Evolutionary conservation across 2,797 vertebrate species (phyloP).

Genomic region (Pygocentrus nattereri): DNA sequence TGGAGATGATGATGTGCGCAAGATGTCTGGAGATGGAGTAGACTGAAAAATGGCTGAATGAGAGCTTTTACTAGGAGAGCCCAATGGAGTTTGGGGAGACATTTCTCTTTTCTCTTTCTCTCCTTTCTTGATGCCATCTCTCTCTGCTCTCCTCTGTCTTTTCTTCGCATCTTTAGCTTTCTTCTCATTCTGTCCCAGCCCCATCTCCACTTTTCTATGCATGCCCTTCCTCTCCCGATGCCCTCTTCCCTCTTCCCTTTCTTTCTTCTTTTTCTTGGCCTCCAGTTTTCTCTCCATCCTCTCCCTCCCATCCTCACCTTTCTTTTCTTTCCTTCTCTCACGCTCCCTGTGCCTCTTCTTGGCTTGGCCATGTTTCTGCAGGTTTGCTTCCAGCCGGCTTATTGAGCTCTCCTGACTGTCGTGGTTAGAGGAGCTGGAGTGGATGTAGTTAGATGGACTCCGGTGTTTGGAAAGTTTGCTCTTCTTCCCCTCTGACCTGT

Average conservation of each 20-base stretch:
- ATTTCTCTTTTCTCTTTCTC: slow-evolving; percentile 23
- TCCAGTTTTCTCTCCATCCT: slow-evolving; percentile 66
- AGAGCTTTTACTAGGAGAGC: slow-evolving; percentile 8
- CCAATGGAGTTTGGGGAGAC: neutral
- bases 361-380: slow-evolving; percentile 66
- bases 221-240: slow-evolving; percentile 66
- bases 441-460: slow-evolving; percentile 55
- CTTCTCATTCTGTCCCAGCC: slow-evolving; percentile 53
- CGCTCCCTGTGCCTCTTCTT: slow-evolving; percentile 68
- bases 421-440: slow-evolving; percentile 49
- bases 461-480: slow-evolving; percentile 67
- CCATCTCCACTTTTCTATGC: slow-evolving; percentile 69
- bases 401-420: slow-evolving; percentile 54
- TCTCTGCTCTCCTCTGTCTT: slow-evolving; percentile 60
- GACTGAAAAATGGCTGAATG: slow-evolving; percentile 31
- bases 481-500: slow-evolving; percentile 67
- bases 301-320: slow-evolving; percentile 62
- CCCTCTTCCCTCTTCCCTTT: slow-evolving; percentile 47
- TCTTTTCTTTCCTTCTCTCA: slow-evolving; percentile 67
- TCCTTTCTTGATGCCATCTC: slow-evolving; percentile 43
- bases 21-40: slow-evolving; percentile 20
- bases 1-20: slow-evolving; percentile 46
- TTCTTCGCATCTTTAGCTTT: slow-evolving; percentile 67
- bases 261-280: slow-evolving; percentile 52
- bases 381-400: slow-evolving; percentile 62